Evolutionary conservation across 2,113 vertebrate genomes (phyloP), one percentile per base, ranked within the genome.

Genomic region (Anguilla rostrata): DNA sequence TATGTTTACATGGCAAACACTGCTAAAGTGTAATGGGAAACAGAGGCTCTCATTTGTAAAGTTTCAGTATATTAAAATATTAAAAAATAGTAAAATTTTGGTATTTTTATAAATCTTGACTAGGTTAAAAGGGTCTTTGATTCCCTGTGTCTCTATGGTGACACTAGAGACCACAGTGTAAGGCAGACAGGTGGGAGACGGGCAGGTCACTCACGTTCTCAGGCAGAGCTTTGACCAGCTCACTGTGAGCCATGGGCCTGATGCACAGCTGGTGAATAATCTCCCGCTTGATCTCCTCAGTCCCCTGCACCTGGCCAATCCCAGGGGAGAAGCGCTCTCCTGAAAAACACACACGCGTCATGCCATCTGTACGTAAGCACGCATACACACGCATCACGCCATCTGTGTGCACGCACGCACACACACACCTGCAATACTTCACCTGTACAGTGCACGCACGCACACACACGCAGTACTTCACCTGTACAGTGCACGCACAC

Each of bases 251-350:
- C 98, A 99, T 99, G 0, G 98, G 96, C 89, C 96, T 96, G 94
- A 99, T 98, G 86, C 97, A 98, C 87, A 99, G 93, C 91, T 98
- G 98, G 88, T 99, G 98, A 90, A 99, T 95, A 89, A 99, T 99
- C 94, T 99, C 98, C 82, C 98, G 93, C 87, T 96, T 97, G 89
- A 98, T 97, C 93, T 99, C 97, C 89, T 99, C 97, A 71, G 94
- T 96, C 20, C 92, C 89, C 81, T 96, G 95, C 49, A 99, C 97
- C 86, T 98, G 97, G 0, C 98, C 97, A 29, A 99, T 94, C 46
- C 98, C 98, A 41, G 96, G 94, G 89, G 93, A 95, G 86, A 97
- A 99, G 57, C 98, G 95, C 92, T 99, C 98, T 9, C 98, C 98
- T 99, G 90, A 87, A 90, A 81, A 46, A 85, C 57, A 88, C 75